Base-by-base conservation (phyloP, 2,113 vertebrate species). In the Cynoglossus semilaevis region DNA sequence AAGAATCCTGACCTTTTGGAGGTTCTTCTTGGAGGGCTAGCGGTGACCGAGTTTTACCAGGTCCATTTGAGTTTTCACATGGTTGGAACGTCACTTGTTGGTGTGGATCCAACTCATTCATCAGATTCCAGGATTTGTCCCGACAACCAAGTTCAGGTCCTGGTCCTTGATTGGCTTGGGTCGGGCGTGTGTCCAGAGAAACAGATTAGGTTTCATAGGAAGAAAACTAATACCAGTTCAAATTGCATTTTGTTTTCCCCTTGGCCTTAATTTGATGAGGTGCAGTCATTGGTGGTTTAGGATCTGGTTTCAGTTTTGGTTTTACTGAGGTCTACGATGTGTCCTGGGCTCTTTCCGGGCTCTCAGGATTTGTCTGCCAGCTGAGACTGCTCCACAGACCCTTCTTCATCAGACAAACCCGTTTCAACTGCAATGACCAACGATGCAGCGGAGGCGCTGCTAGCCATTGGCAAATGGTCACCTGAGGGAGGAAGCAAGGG, bases 381-480 rank as follows among this genome's bases (percentile, higher is more conserved):
- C 6, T 72, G 72, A 55, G 63, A 63, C 18, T 18, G 67, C 6
- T 78, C 85, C 51, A 68, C 38, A 2, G 75, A 71, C 45, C 73
- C 77, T 63, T 89, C 90, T 50, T 86, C 82, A 0, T 91, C 87
- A 0, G 79, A 88, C 2, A 87, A 81, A 13, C 87, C 88, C 0
- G 71, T 86, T 52, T 87, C 89, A 56, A 86, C 58, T 0, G 85
- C 80, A 12, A 89, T 88, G 51, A 89, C 88, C 15, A 91, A 47
- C 0, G 88, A 91, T 0, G 79, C 82, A 51, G 86, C 81, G 0
- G 89, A 91, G 51, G 81, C 40, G 35, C 88, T 79, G 68, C 87
- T 77, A 1, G 67, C 76, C 59, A 88, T 79, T 7, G 85, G 88
- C 80, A 87, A 85, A 1, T 88, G 79, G 50, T 90, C 89, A 63